These are phyloP conservation scores for Meriones psammophilus DNA, from an alignment of 2,797 vertebrate species.

Conservation along the genomic window DNA sequence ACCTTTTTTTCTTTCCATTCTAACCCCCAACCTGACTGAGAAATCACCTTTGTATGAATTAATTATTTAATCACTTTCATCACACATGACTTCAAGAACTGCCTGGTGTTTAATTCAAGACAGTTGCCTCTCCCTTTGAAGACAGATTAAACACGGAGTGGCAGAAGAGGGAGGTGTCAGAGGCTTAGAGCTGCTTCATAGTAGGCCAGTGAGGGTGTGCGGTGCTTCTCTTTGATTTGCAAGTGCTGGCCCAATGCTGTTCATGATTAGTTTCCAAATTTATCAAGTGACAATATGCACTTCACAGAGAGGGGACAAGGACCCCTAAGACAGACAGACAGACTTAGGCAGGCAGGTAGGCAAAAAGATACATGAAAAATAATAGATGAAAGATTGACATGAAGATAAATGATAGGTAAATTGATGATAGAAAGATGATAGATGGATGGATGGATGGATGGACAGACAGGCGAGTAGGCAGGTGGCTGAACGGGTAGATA, in stretches of 20 bases:
- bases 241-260: conserved; percentile 59
- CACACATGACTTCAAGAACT: conserved; percentile 73
- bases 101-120: conserved; percentile 86
- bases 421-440: neutral
- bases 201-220: conserved; percentile 60
- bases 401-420: neutral
- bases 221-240: conserved; percentile 77
- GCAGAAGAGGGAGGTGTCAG: conserved; percentile 74
- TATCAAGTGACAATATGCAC: conserved; percentile 54
- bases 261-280: conserved; percentile 64
- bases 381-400: neutral
- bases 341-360: neutral
- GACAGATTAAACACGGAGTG: conserved; percentile 83
- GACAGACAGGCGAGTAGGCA: neutral
- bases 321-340: neutral
- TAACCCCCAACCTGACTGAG: conserved; percentile 76
- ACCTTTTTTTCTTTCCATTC: neutral
- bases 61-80: conserved; percentile 85
- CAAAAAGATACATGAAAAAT: neutral
- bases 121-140: conserved; percentile 87
- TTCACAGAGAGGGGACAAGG: conserved; percentile 49
- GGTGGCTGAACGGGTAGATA: too few species aligned
- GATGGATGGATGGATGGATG: neutral
- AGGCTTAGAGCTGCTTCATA: conserved; percentile 76
- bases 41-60: conserved; percentile 82